Evolutionary conservation across 2,888 invertebrate species (phyloP), one percentile per base, ranked within the genome.

Genomic region (Tachina grossa): DNA sequence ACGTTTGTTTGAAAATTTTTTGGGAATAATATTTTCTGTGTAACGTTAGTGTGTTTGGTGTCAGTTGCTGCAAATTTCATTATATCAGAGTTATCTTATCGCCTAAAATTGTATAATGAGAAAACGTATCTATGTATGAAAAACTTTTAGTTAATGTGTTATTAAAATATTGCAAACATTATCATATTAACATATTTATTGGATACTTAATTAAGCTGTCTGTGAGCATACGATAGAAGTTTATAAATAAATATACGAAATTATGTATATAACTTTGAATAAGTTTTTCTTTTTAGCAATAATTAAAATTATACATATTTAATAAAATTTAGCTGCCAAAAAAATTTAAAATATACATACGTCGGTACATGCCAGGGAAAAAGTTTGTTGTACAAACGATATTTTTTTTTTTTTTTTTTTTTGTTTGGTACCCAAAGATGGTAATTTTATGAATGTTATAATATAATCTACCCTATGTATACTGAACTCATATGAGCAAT

Each of bases 381-480:
- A 31, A 31, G n/a, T 31, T 31, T 31, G 2, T 31, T 39, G 14
- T 9, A 22, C n/a, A 39, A 39, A 9, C 31, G 19, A 53, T 9
- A 69, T 41, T 31, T 53, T 69, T 61, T n/a, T 19, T n/a, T n/a
- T n/a, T n/a, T n/a, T n/a, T n/a, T n/a, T n/a, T n/a, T n/a, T n/a
- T n/a, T n/a, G n/a, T n/a, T 57, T 71, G 22, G 57, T 57, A 71
- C n/a, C 14, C 9, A 61, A 74, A 74, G 61, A 74, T 49, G 49
- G 47, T 74, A 49, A 74, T 74, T 74, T 61, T 59, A 41, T 61
- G 41, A 72, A 61, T 61, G 61, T 74, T 61, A 74, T 59, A 72
- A 72, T 72, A 59, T 72, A 72, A 72, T 74, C 47, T 14, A 49
- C 49, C 39, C 49, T 31, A 31, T 31, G 51, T 63, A 75, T 63